These are phyloP conservation scores for Sericinus montela DNA, from an alignment of 2,888 invertebrate genomes.

Conservation along the genomic window DNA sequence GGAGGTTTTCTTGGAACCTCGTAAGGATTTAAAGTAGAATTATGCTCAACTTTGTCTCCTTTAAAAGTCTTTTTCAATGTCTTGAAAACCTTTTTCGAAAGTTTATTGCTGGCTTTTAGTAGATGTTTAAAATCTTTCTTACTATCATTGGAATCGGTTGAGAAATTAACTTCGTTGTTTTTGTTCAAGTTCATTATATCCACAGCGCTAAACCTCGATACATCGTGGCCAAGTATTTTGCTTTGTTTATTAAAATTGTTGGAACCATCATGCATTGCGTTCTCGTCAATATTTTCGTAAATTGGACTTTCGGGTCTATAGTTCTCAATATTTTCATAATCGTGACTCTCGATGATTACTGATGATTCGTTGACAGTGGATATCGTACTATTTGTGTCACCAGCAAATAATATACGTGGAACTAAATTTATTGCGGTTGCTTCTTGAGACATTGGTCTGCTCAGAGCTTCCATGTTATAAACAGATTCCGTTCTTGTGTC, in stretches of 20 bases:
- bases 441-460: conserved; percentile 28
- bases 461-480: conserved; percentile 45
- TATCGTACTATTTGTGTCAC: conserved; percentile 65
- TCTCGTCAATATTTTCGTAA: conserved; percentile 59
- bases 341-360: conserved; percentile 39
- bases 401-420: conserved; percentile 57
- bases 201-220: conserved; percentile 60
- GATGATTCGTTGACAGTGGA: conserved; percentile 63
- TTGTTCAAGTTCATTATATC: conserved; percentile 71
- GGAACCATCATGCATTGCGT: conserved; percentile 31
- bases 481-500: conserved; percentile 43
- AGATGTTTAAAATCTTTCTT: conserved; percentile 57
- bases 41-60: conserved; percentile 53
- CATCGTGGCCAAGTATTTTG: conserved; percentile 68
- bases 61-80: conserved; percentile 68
- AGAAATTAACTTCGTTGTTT: conserved; percentile 39
- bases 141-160: conserved; percentile 57
- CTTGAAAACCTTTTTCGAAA: conserved; percentile 67
- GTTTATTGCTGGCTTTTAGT: conserved; percentile 58
- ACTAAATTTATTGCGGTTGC: conserved; percentile 36
- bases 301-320: conserved; percentile 59
- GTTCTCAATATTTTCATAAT: conserved; percentile 65
- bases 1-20: conserved; percentile 65
- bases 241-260: conserved; percentile 61
- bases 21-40: conserved; percentile 60